Conservation (phyloP, 2,797 vertebrate genomes). For the Kryptopterus vitreolus region DNA sequence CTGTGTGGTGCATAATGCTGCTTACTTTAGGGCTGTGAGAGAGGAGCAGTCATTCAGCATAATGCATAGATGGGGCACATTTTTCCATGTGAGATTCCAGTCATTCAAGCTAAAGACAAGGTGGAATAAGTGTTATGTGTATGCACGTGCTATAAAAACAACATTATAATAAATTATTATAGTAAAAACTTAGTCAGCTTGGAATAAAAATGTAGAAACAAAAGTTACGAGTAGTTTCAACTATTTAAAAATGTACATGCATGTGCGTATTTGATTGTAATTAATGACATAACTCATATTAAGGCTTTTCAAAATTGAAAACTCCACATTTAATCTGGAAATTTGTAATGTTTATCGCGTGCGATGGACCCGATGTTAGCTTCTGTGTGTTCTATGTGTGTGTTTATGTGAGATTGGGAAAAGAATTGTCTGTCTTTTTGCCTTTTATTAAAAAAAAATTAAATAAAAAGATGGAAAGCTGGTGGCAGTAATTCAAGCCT, state of each 20-base stretch:
- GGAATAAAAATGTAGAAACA: neutral
- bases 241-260: neutral
- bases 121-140: neutral
- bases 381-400: too few relatives aligned
- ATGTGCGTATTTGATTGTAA: neutral
- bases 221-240: neutral
- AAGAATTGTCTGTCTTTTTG: too few relatives aligned
- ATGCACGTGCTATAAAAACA: neutral
- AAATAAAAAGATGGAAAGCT: too few relatives aligned
- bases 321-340: too few relatives aligned
- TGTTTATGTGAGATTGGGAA: too few relatives aligned
- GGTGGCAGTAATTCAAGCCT: too few relatives aligned
- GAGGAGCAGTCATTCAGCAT: slow-evolving; percentile 64
- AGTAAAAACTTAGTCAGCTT: neutral
- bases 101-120: slow-evolving; percentile 64
- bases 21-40: slow-evolving; percentile 82
- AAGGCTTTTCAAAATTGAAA: neutral
- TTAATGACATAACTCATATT: neutral
- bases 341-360: too few relatives aligned
- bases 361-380: too few relatives aligned
- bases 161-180: neutral
- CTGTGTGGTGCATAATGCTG: slow-evolving; percentile 27
- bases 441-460: too few relatives aligned
- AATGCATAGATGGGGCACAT: slow-evolving; percentile 68
- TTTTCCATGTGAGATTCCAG: slow-evolving; percentile 65